Evolutionary conservation across 2,113 vertebrate species (phyloP).

Genomic region (Pachypanchax playfairii): DNA sequence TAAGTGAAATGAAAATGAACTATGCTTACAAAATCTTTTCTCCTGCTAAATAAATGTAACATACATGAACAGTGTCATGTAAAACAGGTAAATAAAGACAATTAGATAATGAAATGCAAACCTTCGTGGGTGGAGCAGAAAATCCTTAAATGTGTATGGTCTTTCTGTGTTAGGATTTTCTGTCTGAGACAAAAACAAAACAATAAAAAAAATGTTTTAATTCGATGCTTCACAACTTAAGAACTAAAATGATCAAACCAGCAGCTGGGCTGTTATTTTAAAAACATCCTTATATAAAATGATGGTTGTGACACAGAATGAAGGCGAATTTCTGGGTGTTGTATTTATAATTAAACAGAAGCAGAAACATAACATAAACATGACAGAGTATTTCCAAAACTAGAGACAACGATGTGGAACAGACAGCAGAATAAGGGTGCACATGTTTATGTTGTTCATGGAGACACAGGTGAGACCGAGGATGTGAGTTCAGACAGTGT

Average conservation of each 20-base stretch:
- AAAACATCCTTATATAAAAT: conserved; percentile 24
- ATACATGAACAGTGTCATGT: conserved; percentile 34
- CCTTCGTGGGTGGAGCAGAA: conserved; percentile 97
- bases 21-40: background rate
- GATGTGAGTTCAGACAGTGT: conserved; percentile 8
- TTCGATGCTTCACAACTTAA: conserved; percentile 5
- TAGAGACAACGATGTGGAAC: conserved; percentile 61
- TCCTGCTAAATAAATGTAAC: conserved; percentile 2
- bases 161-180: conserved; percentile 93
- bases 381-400: conserved; percentile 63
- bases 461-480: conserved; percentile 34
- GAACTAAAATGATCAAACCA: conserved; percentile 13
- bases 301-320: conserved; percentile 17
- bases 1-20: conserved; percentile 10
- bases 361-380: conserved; percentile 57
- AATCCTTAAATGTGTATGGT: conserved; percentile 98
- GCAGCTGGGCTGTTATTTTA: background rate
- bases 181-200: conserved; percentile 83
- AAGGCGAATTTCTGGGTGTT: conserved; percentile 35
- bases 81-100: conserved; percentile 28
- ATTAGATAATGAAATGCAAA: conserved; percentile 64
- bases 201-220: conserved; percentile 11
- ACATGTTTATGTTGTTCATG: conserved; percentile 45
- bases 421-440: conserved; percentile 42
- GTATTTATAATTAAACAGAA: conserved; percentile 66